A percentile compares a stretch with the other conserved stretches of the same genome.
These are phyloP conservation scores for Actinia equina DNA, from an alignment of 64 coral and sea anemone genomes.

Conservation along the genomic window DNA sequence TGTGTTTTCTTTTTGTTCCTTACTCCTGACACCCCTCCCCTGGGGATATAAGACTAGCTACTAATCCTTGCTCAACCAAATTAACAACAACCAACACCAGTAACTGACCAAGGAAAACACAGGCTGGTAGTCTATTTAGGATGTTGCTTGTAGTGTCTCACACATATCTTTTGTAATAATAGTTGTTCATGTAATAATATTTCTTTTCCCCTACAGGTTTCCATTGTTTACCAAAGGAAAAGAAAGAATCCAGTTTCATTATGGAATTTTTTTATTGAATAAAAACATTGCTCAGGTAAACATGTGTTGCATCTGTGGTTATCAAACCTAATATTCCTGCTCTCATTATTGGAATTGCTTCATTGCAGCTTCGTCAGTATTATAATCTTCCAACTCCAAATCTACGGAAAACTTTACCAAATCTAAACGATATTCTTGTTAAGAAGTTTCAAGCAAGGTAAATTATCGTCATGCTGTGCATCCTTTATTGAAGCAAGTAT, in stretches of 20 bases:
- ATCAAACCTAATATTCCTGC: background rate
- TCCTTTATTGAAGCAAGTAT: too few species aligned
- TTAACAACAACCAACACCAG: too few species aligned
- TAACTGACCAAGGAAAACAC: too few species aligned
- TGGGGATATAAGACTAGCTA: too few species aligned
- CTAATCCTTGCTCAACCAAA: too few species aligned
- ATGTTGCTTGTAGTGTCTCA: too few species aligned
- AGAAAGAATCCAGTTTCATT: slow-evolving; percentile 83
- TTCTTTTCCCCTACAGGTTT: slow-evolving; percentile 40
- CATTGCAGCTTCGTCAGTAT: slow-evolving; percentile 62
- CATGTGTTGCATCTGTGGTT: too few species aligned
- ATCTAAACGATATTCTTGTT: slow-evolving; percentile 69
- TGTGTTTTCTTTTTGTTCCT: too few species aligned
- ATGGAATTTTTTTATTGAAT: slow-evolving; percentile 79
- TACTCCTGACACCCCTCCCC: too few species aligned
- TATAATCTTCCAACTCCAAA: slow-evolving; percentile 71
- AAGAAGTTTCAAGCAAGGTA: slow-evolving; percentile 75
- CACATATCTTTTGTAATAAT: background rate
- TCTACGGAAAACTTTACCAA: slow-evolving; percentile 77
- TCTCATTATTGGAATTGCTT: background rate
- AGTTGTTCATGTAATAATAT: background rate
- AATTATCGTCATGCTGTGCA: background rate
- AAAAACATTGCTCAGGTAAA: slow-evolving; percentile 88
- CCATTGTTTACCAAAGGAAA: slow-evolving; percentile 82
- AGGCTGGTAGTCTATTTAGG: background rate